Conservation (phyloP, 2,888 invertebrate species). For the Deroplatys truncata region DNA sequence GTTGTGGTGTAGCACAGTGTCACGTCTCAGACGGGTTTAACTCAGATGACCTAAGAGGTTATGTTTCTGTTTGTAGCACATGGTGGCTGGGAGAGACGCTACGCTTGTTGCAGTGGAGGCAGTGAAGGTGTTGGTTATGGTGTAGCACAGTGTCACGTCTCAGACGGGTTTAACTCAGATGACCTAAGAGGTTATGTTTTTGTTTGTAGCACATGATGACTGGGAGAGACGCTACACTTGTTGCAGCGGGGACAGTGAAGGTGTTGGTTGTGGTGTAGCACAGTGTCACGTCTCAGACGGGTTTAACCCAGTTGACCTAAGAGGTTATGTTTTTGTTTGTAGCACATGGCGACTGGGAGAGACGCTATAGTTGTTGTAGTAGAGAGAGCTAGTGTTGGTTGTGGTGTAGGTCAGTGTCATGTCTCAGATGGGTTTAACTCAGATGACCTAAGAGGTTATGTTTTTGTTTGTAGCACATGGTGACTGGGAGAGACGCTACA, state of each 20-base stretch:
- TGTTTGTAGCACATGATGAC: conserved; percentile 22
- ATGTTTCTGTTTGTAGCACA: too few relatives aligned
- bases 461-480: too few relatives aligned
- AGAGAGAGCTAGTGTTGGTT: conserved; percentile 72
- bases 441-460: too few relatives aligned
- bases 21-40: conserved; percentile 78
- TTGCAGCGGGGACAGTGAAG: conserved; percentile 65
- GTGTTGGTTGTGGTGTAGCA: conserved; percentile 77
- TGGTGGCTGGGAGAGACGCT: too few relatives aligned
- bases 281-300: conserved; percentile 77
- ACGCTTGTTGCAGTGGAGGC: conserved; percentile 71
- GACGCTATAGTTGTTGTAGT: conserved; percentile 63
- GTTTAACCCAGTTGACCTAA: conserved; percentile 66
- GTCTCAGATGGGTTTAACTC: too few relatives aligned
- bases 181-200: conserved; percentile 65
- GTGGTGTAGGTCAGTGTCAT: conserved; percentile 75
- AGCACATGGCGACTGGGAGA: conserved; percentile 31
- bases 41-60: too few relatives aligned
- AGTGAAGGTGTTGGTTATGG: conserved; percentile 73
- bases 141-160: conserved; percentile 73
- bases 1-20: conserved; percentile 74
- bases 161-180: conserved; percentile 69
- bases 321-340: conserved; percentile 56
- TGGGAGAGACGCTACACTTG: conserved; percentile 51
- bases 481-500: too few relatives aligned